phyloP scores from a whole-genome alignment of 2,888 invertebrate genomes.

The Ganaspis brasiliensis region DNA sequence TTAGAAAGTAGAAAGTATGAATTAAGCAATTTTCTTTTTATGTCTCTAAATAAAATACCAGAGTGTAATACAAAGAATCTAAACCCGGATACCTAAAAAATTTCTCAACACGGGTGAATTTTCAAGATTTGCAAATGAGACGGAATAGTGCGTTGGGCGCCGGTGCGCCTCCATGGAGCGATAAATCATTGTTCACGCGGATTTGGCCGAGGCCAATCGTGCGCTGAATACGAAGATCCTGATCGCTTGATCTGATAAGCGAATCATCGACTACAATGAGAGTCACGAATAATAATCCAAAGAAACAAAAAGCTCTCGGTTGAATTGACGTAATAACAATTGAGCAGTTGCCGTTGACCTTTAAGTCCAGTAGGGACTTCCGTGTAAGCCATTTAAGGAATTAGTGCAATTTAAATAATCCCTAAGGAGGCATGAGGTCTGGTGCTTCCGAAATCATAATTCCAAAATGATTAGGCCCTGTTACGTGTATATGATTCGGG shows the following conservation, averaged over 20 bases:
- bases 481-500: constrained; percentile 61
- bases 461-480: constrained; percentile 62
- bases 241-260: constrained; percentile 53
- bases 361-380: constrained; percentile 18
- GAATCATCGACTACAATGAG: constrained; percentile 39
- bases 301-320: constrained; percentile 36
- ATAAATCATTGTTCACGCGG: constrained; percentile 50
- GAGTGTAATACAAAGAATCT: too few species aligned
- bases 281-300: constrained; percentile 30
- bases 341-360: constrained; percentile 47
- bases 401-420: constrained; percentile 33
- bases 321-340: constrained; percentile 39
- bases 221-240: constrained; percentile 51
- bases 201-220: constrained; percentile 49
- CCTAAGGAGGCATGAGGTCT: constrained; percentile 54
- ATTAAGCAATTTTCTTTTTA: too few species aligned
- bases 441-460: constrained; percentile 73
- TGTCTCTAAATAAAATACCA: too few species aligned
- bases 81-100: too few species aligned
- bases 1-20: too few species aligned
- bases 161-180: constrained; percentile 46
- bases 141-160: constrained; percentile 32
- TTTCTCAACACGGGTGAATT: too few species aligned
- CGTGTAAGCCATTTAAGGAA: constrained; percentile 27
- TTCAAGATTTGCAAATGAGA: neutral